These are phyloP conservation scores for Conus canariensis DNA, from an alignment of 2,888 invertebrate genomes.

Conservation along the genomic window DNA sequence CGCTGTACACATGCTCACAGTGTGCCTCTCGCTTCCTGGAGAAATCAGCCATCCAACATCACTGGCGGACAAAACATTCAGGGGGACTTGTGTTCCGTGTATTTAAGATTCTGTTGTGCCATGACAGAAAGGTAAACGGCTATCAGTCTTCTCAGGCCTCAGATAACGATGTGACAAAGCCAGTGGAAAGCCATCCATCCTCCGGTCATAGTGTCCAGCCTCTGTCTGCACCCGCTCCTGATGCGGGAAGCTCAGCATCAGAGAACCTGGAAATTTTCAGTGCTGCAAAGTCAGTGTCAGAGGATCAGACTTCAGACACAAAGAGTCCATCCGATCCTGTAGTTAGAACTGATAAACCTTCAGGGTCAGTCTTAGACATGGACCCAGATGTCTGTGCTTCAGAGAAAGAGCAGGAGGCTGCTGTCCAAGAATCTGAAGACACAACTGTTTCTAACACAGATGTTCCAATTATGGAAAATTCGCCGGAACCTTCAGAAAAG, in stretches of 20 bases:
- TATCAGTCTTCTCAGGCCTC: background rate
- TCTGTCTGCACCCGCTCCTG: too few relatives aligned
- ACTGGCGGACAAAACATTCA: slow-evolving; percentile 9
- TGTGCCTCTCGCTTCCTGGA: slow-evolving; percentile 19
- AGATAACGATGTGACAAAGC: too few relatives aligned
- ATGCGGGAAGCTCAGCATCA: too few relatives aligned
- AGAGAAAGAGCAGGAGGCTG: background rate
- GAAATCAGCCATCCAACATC: slow-evolving; percentile 16
- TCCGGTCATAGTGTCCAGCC: too few relatives aligned
- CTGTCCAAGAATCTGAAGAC: background rate
- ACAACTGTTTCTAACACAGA: background rate
- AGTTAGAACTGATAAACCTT: background rate
- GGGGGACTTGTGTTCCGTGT: background rate
- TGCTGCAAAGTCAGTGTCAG: background rate
- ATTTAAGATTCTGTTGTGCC: slow-evolving; percentile 12
- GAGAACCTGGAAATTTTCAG: too few relatives aligned
- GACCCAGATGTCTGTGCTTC: background rate
- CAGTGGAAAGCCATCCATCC: too few relatives aligned
- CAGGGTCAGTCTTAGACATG: background rate
- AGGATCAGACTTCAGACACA: background rate
- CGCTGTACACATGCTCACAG: background rate
- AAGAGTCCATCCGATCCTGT: background rate
- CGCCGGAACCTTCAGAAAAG: background rate
- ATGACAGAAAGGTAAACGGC: background rate
- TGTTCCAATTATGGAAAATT: background rate